A percentile compares a stretch with the other conserved stretches of the same genome.
These are phyloP conservation scores for Pachydiplax longipennis DNA, from an alignment of 2,888 invertebrate genomes.

Conservation along the genomic window DNA sequence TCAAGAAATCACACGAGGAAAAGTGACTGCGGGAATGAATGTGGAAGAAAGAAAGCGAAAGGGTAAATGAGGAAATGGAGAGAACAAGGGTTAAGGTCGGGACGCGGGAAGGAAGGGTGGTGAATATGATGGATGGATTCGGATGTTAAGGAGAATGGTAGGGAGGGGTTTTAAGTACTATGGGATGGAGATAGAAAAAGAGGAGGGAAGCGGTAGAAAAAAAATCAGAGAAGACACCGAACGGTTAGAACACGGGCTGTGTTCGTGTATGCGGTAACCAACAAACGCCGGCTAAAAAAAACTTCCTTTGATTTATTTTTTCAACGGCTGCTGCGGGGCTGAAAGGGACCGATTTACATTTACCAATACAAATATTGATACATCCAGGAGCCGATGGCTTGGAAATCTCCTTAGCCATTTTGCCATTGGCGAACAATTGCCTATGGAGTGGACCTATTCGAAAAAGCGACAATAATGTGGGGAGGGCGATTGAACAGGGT, in stretches of 20 bases:
- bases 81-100: slow-evolving; percentile 44
- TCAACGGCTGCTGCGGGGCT: background rate
- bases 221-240: background rate
- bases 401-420: slow-evolving; percentile 3
- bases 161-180: background rate
- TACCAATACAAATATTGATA: slow-evolving; percentile 44
- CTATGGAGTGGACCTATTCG: background rate
- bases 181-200: background rate
- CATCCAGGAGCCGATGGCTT: slow-evolving; percentile 16
- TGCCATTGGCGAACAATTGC: background rate
- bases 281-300: slow-evolving; percentile 5
- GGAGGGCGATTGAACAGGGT: background rate
- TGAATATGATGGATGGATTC: slow-evolving; percentile 46
- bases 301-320: slow-evolving; percentile 23
- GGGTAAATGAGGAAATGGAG: background rate
- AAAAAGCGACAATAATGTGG: background rate
- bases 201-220: background rate
- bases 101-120: slow-evolving; percentile 27
- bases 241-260: background rate
- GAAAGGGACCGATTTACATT: slow-evolving; percentile 9
- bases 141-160: background rate
- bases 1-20: background rate
- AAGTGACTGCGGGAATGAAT: background rate
- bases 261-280: background rate
- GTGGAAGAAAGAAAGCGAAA: slow-evolving; percentile 25